Evolutionary conservation across 2,797 vertebrate species (phyloP), one percentile per base, ranked within the genome.

Genomic region (Chelmon rostratus): DNA sequence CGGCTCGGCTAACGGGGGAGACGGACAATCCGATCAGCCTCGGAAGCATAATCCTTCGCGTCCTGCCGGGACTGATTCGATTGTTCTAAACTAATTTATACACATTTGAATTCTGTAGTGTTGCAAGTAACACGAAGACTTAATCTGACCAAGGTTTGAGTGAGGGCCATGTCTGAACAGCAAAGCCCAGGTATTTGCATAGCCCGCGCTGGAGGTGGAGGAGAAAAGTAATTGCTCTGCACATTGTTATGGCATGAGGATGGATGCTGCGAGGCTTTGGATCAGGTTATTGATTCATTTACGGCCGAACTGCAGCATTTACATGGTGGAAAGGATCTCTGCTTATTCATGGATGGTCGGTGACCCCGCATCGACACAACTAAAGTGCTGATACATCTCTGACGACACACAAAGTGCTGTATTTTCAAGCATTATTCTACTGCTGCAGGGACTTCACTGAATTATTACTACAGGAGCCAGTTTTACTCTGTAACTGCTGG

Each of bases 201-300:
- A 11, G 4, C 1, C 11, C 18, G 69, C 25, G 49, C 4, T 10
- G 68, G 65, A 76, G 56, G 85, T 3, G 57, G 37, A 58, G 47
- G 64, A 69, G 28, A 23, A 80, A 88, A 66, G 53, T 71, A 86
- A 87, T 64, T 75, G 74, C 74, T 71, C 52, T 23, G 66, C 78
- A 68, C 64, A 49, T 71, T 78, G 76, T 78, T 76, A 61, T 52
- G 69, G 66, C 56, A 67, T 73, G 37, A 42, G 35, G 54, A 76
- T 35, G 59, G 64, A 74, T 58, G 79, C 56, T 44, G 50, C 70
- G 66, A 78, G 65, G 66, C 78, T 81, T 57, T 47, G 80, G 73
- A 77, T 87, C 68, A 68, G 33, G 35, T 73, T 89, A 93, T 88
- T 82, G 89, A 92, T 92, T 87, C 40, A 49, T 80, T 83, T 78